These are phyloP conservation scores for Antheraea assamensis DNA, from an alignment of 2,888 invertebrate genomes.

Conservation along the genomic window DNA sequence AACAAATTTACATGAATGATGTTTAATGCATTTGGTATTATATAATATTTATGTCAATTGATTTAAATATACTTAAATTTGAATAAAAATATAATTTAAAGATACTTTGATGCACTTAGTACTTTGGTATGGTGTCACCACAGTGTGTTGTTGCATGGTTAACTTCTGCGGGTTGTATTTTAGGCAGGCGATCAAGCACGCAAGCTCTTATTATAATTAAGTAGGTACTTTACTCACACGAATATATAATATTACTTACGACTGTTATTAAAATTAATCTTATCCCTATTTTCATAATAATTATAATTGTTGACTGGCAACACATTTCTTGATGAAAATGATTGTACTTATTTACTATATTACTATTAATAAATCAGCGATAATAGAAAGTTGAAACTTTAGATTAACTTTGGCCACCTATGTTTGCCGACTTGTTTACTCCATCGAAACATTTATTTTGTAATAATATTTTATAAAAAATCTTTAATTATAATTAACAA, in stretches of 20 bases:
- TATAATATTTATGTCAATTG: too few species aligned
- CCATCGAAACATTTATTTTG: background rate
- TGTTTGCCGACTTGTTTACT: background rate
- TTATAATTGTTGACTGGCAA: slow-evolving; percentile 2
- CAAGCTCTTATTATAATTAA: background rate
- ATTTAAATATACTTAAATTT: too few species aligned
- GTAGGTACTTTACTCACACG: background rate
- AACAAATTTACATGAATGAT: too few species aligned
- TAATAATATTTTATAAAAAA: background rate
- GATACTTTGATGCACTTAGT: too few species aligned
- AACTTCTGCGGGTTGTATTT: too few species aligned
- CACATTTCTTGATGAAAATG: background rate
- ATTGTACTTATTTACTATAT: background rate
- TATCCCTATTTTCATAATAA: background rate
- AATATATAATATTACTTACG: background rate
- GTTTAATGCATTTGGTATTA: background rate
- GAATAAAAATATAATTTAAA: too few species aligned
- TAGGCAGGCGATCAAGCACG: background rate
- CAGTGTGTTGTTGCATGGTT: too few species aligned
- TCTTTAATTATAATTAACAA: background rate
- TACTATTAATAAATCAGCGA: background rate
- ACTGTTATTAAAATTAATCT: background rate
- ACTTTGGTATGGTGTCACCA: too few species aligned
- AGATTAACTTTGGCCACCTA: slow-evolving; percentile 3
- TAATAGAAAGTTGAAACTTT: background rate